Evolutionary conservation across 1,140 invertebrate genomes (phyloP), one percentile per base, ranked within the genome.

Genomic region (Trichonephila inaurata): DNA sequence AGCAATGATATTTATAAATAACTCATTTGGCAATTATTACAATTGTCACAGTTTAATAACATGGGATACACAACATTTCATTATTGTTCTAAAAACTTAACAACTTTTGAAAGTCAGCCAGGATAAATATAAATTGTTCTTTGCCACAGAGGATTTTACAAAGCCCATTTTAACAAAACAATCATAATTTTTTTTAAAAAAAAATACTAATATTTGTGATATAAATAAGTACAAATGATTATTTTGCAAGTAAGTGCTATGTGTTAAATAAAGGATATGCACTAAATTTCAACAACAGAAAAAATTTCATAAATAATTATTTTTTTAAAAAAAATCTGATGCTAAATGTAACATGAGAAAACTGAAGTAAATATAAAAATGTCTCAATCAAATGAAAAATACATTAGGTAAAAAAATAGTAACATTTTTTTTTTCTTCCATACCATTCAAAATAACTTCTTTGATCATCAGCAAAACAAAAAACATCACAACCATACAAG

Each of bases 401-500:
- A 69, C 66, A 24, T n/a, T 24, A 4, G 14, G 51, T 58, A 60
- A 85, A 85, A 51, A 85, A 58, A 85, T 60, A 85, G 5, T 21
- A 24, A n/a, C 19, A 85, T 12, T 60, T 60, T 24, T 33, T 33
- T 19, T 33, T 77, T 77, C 33, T 40, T 40, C 33, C 2, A 33
- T 6, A 16, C 5, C 51, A 51, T 51, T 51, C 72, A 77, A 77
- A 77, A 77, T 40, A 58, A 14, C 8, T 62, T 87, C 62, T 89
- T 69, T 89, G 64, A 58, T 89, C 66, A 51, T 24, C n/a, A 28
- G 40, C 51, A 51, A 51, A 72, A 77, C 33, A 40, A 89, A 40
- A 64, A 66, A 14, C 60, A 89, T n/a, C 64, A 89, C 44, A 58
- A 89, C 66, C 88, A 89, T 69, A 72, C 88, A 89, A 89, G 88